Evolutionary conservation across 2,113 vertebrate species (phyloP).

Genomic region (Bucco capensis): DNA sequence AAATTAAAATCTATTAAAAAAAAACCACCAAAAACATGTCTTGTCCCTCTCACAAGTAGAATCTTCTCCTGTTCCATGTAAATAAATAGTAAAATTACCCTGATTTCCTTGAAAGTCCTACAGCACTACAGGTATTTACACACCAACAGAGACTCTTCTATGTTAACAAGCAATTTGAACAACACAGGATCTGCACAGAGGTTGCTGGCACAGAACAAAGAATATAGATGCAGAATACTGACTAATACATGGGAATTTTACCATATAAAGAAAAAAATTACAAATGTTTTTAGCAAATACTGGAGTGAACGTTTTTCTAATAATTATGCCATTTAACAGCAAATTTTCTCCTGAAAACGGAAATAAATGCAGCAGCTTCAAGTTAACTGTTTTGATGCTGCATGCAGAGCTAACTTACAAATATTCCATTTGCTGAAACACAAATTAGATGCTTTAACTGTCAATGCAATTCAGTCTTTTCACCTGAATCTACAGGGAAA

Average conservation of each 20-base stretch:
- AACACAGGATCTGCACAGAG: background rate
- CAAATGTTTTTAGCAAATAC: background rate
- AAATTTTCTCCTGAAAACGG: background rate
- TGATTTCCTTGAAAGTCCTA: background rate
- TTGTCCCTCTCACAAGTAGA: background rate
- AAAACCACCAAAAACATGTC: background rate
- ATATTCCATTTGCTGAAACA: background rate
- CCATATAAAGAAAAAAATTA: background rate
- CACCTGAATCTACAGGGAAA: background rate
- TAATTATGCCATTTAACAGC: background rate
- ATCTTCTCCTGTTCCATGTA: background rate
- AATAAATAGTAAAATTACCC: background rate
- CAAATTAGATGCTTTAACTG: background rate
- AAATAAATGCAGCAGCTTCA: background rate
- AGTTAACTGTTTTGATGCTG: background rate
- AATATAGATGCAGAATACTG: background rate
- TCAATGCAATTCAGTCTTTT: background rate
- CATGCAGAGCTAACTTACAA: background rate
- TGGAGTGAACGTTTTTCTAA: background rate
- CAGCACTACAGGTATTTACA: conserved; percentile 1
- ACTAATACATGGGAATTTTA: conserved; percentile 5
- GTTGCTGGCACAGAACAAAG: conserved; percentile 12
- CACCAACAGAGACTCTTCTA: background rate
- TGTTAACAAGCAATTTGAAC: background rate
- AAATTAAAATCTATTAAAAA: background rate